Conservation (phyloP, 2,113 vertebrate genomes). For the Leucoraja erinaceus region DNA sequence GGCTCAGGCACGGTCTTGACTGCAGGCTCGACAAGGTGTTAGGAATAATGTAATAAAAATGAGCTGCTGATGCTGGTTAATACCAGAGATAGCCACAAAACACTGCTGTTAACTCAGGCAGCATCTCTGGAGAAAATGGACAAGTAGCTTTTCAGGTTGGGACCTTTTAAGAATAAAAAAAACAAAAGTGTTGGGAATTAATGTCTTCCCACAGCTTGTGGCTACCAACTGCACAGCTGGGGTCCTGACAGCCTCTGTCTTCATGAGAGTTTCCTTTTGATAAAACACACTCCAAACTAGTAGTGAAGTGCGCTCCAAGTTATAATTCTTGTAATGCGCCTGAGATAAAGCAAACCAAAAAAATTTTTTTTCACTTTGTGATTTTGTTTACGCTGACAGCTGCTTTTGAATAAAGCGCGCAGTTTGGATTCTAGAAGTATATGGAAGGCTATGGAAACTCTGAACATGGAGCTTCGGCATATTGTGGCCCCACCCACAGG, state of each 20-base stretch:
- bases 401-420: neutral
- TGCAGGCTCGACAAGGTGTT: neutral
- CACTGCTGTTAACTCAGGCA: too few species aligned
- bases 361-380: neutral
- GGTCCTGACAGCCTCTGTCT: neutral
- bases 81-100: too few species aligned
- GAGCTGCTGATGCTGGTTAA: too few species aligned
- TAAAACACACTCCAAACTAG: neutral
- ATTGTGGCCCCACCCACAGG: slow-evolving; percentile 69
- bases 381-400: neutral
- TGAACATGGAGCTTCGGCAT: slow-evolving; percentile 63
- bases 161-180: too few species aligned
- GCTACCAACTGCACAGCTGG: neutral
- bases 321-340: too few species aligned
- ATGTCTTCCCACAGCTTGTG: neutral
- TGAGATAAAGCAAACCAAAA: neutral
- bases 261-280: neutral
- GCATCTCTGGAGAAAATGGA: too few species aligned
- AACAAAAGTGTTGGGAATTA: neutral
- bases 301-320: neutral
- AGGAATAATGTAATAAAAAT: too few species aligned
- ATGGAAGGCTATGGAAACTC: slow-evolving; percentile 60
- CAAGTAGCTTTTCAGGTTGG: too few species aligned
- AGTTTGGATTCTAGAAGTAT: slow-evolving; percentile 41
- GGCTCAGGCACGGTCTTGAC: too few species aligned